Evolutionary conservation across 1,140 invertebrate species (phyloP), one percentile per base, ranked within the genome.

Genomic region (Drosophila subobscura): DNA sequence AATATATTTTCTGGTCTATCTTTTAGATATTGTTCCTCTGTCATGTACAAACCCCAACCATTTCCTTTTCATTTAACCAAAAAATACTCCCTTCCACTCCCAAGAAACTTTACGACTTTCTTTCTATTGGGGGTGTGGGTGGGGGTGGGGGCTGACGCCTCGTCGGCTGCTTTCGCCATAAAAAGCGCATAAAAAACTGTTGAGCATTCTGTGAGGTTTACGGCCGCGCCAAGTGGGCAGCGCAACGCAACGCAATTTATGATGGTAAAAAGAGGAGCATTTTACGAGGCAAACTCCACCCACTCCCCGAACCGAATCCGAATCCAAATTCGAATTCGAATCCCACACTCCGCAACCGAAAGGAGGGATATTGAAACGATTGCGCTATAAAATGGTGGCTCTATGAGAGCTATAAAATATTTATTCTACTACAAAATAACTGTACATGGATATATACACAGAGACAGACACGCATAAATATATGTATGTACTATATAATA

Each of bases 401-500:
- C 83, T 88, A 88, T 88, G 83, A 88, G 83, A 88, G 83, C 83
- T 74, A 88, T 88, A 88, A 88, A 88, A 88, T 83, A 88, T 86
- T 86, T 86, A 86, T 86, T 86, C 78, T 88, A 85, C 75, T 86
- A 88, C 72, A 88, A 86, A 86, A 88, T 86, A 86, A 88, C 83
- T 86, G 83, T 86, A 86, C 81, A 86, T 78, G 58, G 76, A 58
- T 72, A 85, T 63, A 76, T 59, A 79, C 49, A 76, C 46, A 64
- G 42, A 68, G 20, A 59, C 22, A 59, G 41, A 58, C 57, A 66
- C 47, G 70, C 61, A 74, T 64, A 75, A 41, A 75, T 75, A 75
- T 74, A 75, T 56, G 46, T 74, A 75, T 56, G 46, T 74, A 76
- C 52, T 73, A 63, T 51, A 73, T 77, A 64, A 72, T 20, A 67